Percentiles rank a stretch among this genome's conserved stretches.
These are phyloP conservation scores for Ceyx erithaca DNA, from an alignment of 2,797 vertebrate species.

Conservation along the genomic window DNA sequence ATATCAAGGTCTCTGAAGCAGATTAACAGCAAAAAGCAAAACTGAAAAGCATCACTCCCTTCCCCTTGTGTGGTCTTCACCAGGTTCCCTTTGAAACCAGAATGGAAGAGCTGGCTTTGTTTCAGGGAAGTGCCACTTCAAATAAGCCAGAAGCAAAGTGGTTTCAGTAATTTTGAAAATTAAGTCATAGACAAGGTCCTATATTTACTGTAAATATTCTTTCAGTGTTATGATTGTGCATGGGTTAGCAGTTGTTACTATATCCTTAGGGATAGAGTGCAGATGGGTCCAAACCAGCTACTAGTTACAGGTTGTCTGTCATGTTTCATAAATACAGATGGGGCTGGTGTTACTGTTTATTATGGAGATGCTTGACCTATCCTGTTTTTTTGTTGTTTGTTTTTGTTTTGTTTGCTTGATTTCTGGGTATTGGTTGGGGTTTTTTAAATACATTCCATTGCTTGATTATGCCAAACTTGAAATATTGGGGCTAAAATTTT, in stretches of 20 bases:
- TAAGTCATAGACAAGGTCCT: background rate
- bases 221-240: background rate
- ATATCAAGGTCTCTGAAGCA: background rate
- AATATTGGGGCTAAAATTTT: background rate
- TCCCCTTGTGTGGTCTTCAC: background rate
- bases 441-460: background rate
- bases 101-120: background rate
- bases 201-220: background rate
- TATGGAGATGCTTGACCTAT: background rate
- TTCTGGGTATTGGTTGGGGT: too few relatives aligned
- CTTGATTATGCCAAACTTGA: background rate
- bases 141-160: background rate
- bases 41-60: background rate
- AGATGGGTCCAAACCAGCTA: constrained; percentile 8
- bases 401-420: too few relatives aligned
- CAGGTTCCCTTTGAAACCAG: background rate
- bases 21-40: background rate
- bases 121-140: background rate
- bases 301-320: background rate
- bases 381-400: background rate
- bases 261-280: background rate
- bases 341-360: background rate
- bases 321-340: background rate
- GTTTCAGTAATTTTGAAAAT: background rate
- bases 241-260: background rate